Evolutionary conservation across 1,140 invertebrate species (phyloP), one percentile per base, ranked within the genome.

Genomic region (Triops longicaudatus): DNA sequence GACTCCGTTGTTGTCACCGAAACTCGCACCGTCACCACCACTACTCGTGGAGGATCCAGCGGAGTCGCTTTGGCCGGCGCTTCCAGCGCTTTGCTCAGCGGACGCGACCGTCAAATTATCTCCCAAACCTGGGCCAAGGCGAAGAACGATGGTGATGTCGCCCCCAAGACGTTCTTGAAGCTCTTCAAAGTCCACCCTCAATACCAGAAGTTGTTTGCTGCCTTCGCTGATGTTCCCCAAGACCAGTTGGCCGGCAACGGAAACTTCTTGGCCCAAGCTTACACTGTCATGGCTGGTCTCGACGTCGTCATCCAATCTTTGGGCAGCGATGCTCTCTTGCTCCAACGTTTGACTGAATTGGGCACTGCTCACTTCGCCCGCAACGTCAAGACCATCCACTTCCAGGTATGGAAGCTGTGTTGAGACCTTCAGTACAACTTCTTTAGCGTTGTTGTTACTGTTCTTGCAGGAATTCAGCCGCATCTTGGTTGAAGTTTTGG

Each of bases 221-320:
- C 85, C 72, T 88, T 92, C 76, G 87, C 84, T 80, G 86, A 88
- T n/a, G 76, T 88, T 1, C 83, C 88, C 0, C 77, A 86, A 11
- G 84, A 88, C 0, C 85, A 91, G 77, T 84, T 91, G 76, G 73
- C 82, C 3, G 78, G 80, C 0, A 90, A 89, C 81, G 85, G 87
- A 22, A 88, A 87, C 80, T 89, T 92, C 79, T 87, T 88, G 79
- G 89, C 90, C 0, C 91, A 93, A 82, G 88, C 88, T n/a, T 85
- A 87, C 17, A 88, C 86, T 76, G 86, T 92, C 22, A 86, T 92
- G 42, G 41, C 71, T 31, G 77, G 77, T 43, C 71, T 78, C 73
- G 72, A 78, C 72, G 73, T 42, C 27, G 28, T 78, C 26, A 26
- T 78, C 31, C 73, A 78, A 73, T 41, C 72, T 43, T 43, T 78